Evolutionary conservation across 1,140 invertebrate species (phyloP).

Genomic region (Drosophila ohnishii): DNA sequence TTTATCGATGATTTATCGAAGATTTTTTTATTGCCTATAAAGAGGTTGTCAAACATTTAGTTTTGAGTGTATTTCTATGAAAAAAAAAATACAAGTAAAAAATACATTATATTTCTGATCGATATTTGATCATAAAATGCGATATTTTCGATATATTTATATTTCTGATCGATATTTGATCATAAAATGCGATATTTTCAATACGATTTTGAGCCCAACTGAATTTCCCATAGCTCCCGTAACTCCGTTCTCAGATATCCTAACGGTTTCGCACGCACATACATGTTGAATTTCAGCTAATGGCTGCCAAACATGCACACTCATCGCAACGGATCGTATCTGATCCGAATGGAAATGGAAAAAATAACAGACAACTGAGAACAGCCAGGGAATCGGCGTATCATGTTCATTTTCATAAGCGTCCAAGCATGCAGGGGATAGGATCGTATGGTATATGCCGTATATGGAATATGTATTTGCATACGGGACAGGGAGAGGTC

Average conservation of each 20-base stretch:
- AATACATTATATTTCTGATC: too few relatives aligned
- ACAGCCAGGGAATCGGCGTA: slow-evolving; percentile 64
- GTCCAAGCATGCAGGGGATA: slow-evolving; percentile 65
- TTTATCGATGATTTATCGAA: too few relatives aligned
- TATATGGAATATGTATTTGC: slow-evolving; percentile 43
- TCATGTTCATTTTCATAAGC: slow-evolving; percentile 75
- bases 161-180: too few relatives aligned
- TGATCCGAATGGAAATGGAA: slow-evolving; percentile 2
- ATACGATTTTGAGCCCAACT: background rate
- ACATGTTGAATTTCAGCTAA: slow-evolving; percentile 24
- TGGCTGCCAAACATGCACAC: slow-evolving; percentile 62
- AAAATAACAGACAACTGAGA: slow-evolving; percentile 7
- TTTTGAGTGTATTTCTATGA: too few relatives aligned
- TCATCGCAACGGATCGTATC: slow-evolving; percentile 38
- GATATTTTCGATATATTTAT: too few relatives aligned
- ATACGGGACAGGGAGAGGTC: slow-evolving; percentile 43
- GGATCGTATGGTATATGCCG: slow-evolving; percentile 16
- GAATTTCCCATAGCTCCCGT: background rate
- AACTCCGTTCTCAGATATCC: slow-evolving; percentile 2
- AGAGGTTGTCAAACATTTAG: too few relatives aligned
- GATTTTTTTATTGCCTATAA: too few relatives aligned
- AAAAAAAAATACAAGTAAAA: too few relatives aligned
- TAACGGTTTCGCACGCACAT: slow-evolving; percentile 8
- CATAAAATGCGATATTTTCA: background rate
- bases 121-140: too few relatives aligned